phyloP scores from a whole-genome alignment of 2,113 vertebrate genomes.

The Periophthalmodon schlosseri region DNA sequence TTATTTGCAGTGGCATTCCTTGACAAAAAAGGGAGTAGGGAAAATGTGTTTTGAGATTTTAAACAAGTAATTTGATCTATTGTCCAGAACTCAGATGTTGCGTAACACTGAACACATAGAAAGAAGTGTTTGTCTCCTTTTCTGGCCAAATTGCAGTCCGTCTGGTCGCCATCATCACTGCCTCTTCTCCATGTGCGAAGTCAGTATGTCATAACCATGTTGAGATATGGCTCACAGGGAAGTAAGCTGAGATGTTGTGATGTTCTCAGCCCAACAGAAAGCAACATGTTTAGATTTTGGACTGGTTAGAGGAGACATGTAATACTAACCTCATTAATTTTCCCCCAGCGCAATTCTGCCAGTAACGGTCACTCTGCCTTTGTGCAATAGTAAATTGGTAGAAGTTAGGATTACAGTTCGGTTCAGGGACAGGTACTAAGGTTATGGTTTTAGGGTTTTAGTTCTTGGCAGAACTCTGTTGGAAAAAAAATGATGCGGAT shows the following conservation, averaged over 20 bases:
- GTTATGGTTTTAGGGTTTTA: too few species aligned
- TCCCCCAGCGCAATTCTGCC: too few species aligned
- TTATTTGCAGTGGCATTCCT: neutral
- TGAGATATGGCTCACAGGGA: neutral
- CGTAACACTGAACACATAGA: neutral
- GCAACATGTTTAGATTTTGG: neutral
- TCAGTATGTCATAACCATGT: neutral
- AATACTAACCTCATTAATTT: too few species aligned
- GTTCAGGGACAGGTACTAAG: too few species aligned
- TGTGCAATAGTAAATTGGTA: too few species aligned
- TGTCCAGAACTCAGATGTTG: neutral
- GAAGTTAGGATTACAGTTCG: too few species aligned
- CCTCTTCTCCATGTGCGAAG: neutral
- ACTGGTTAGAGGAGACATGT: neutral
- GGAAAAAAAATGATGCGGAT: too few species aligned
- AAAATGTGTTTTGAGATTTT: neutral
- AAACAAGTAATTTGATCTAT: neutral
- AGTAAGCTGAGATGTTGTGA: neutral
- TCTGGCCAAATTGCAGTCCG: neutral
- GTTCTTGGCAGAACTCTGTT: too few species aligned
- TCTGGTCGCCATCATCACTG: constrained; percentile 1
- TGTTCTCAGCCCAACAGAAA: neutral
- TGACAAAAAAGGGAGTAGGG: neutral
- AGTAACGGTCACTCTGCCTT: too few species aligned
- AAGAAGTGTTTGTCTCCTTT: neutral